Evolutionary conservation across 2,797 vertebrate genomes (phyloP).

Genomic region (Cirrhinus molitorella): DNA sequence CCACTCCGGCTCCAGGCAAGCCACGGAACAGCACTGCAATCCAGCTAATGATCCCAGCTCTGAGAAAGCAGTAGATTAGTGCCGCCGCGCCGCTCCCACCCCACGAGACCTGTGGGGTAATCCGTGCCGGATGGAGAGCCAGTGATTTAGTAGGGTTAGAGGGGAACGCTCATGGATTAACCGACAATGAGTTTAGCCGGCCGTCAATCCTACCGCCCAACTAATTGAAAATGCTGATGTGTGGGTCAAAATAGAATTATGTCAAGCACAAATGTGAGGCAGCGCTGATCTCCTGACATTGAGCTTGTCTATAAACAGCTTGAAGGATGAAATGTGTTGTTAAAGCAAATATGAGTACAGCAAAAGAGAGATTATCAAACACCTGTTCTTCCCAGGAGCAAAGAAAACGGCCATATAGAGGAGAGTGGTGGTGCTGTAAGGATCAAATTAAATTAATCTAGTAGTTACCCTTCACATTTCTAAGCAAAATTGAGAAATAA

Average conservation of each 20-base stretch:
- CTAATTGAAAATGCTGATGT: conserved; percentile 55
- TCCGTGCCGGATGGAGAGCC: conserved; percentile 29
- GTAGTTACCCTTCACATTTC: conserved; percentile 11
- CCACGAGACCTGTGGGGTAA: conserved; percentile 29
- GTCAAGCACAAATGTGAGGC: conserved; percentile 20
- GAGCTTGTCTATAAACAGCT: conserved; percentile 47
- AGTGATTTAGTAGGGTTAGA: conserved; percentile 34
- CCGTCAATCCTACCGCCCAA: conserved; percentile 24
- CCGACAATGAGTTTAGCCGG: conserved; percentile 48
- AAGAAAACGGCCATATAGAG: background rate
- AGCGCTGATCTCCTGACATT: conserved; percentile 42
- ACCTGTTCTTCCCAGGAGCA: conserved; percentile 20
- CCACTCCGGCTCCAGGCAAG: conserved; percentile 17
- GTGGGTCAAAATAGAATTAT: conserved; percentile 35
- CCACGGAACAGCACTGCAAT: conserved; percentile 36
- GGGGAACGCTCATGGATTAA: conserved; percentile 48
- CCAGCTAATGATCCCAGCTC: conserved; percentile 54
- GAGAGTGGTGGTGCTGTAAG: background rate
- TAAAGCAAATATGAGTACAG: conserved; percentile 36
- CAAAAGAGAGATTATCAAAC: conserved; percentile 35
- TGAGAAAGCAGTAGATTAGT: conserved; percentile 53
- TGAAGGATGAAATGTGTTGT: conserved; percentile 43
- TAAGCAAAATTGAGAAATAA: conserved; percentile 21
- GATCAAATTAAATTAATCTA: conserved; percentile 25
- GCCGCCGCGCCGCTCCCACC: background rate